Evolutionary conservation across 2,797 vertebrate species (phyloP).

Genomic region (Karalla daura): DNA sequence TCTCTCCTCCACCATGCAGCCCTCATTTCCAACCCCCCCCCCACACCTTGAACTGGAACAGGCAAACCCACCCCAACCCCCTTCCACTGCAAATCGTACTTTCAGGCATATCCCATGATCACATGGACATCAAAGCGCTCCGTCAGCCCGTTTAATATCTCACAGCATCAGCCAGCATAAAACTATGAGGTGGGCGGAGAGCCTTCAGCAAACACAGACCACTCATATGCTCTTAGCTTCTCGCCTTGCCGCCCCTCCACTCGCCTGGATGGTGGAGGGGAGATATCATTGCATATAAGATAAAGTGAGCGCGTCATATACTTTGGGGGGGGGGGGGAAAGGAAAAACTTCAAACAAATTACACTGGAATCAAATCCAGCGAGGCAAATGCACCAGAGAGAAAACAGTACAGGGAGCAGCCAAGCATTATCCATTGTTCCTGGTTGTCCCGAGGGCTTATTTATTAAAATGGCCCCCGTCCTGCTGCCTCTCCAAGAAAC

Average conservation of each 20-base stretch:
- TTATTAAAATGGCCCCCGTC: constrained; percentile 58
- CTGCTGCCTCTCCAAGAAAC: constrained; percentile 45
- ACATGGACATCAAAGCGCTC: constrained; percentile 67
- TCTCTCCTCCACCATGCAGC: constrained; percentile 42
- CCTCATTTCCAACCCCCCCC: constrained; percentile 36
- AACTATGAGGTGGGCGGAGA: constrained; percentile 66
- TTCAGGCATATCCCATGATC: constrained; percentile 57
- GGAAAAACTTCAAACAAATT: constrained; percentile 18
- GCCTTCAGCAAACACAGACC: constrained; percentile 45
- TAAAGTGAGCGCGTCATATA: constrained; percentile 34
- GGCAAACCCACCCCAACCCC: constrained; percentile 6
- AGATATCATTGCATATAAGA: too few relatives aligned
- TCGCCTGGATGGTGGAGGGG: constrained; percentile 39
- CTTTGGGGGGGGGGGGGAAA: constrained; percentile 22
- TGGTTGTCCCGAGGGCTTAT: constrained; percentile 42
- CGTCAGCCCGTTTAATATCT: constrained; percentile 65
- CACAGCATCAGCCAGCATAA: constrained; percentile 63
- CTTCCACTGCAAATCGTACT: constrained; percentile 30
- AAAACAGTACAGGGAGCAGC: constrained; percentile 48
- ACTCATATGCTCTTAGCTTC: constrained; percentile 45
- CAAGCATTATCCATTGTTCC: constrained; percentile 58
- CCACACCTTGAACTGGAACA: constrained; percentile 30
- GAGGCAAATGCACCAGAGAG: constrained; percentile 31
- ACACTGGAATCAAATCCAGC: constrained; percentile 37
- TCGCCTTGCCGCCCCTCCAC: constrained; percentile 61